A percentile compares a stretch with the other conserved stretches of the same genome.
These are phyloP conservation scores for Salminus brasiliensis DNA, from an alignment of 2,113 vertebrate species.

Conservation along the genomic window DNA sequence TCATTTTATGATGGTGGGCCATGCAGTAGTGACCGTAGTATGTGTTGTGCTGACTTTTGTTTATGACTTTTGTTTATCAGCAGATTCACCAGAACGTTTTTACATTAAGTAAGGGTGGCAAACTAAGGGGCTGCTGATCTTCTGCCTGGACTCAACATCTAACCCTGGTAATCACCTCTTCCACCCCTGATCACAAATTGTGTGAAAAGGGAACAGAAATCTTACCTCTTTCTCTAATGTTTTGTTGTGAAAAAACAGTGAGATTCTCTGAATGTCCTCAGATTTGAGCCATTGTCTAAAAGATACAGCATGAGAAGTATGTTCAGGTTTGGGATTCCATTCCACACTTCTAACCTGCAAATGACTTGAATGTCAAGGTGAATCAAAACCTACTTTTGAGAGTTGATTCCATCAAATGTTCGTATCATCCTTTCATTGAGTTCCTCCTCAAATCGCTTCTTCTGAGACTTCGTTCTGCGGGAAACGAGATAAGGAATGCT, in stretches of 20 bases:
- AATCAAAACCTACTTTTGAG: slow-evolving; percentile 86
- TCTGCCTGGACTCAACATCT: too few relatives aligned
- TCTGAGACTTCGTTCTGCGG: slow-evolving; percentile 93
- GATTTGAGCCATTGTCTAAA: slow-evolving; percentile 97
- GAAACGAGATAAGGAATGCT: background rate
- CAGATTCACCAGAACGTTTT: too few relatives aligned
- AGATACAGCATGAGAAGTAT: background rate
- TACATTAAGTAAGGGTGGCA: too few relatives aligned
- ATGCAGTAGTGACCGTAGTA: too few relatives aligned
- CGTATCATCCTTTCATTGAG: slow-evolving; percentile 96
- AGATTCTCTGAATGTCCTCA: slow-evolving; percentile 97
- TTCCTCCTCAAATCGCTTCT: slow-evolving; percentile 96
- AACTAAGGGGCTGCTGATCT: too few relatives aligned
- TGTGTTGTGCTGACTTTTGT: too few relatives aligned
- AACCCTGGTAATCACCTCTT: too few relatives aligned
- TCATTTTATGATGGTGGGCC: too few relatives aligned
- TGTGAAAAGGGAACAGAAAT: background rate
- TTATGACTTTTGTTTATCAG: too few relatives aligned
- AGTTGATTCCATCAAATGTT: slow-evolving; percentile 96
- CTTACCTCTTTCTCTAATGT: slow-evolving; percentile 94
- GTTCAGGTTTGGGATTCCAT: background rate
- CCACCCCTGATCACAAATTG: background rate
- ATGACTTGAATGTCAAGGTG: background rate
- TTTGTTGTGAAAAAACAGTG: slow-evolving; percentile 95
- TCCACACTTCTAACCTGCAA: background rate